A percentile compares a stretch with the other conserved stretches of the same genome.
Conservation (phyloP, 2,113 vertebrate genomes). For the Pituophis catenifer region DNA sequence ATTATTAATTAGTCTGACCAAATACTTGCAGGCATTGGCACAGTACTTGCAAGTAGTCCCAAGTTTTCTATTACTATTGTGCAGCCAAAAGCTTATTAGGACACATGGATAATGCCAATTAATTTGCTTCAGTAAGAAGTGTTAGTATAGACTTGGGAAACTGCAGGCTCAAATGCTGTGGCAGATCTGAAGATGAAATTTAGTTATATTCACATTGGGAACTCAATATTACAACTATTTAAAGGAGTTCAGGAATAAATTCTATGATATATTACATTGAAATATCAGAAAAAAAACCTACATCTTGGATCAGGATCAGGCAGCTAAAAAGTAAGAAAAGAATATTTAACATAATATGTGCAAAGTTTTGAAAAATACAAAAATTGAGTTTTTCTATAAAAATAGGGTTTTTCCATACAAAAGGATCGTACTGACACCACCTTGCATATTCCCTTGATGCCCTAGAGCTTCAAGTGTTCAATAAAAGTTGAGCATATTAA, state of each 20-base stretch:
- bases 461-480: neutral
- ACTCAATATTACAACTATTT: conserved; percentile 20
- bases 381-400: neutral
- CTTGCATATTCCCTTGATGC: neutral
- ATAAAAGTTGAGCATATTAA: neutral
- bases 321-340: conserved; percentile 38
- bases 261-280: conserved; percentile 40
- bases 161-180: conserved; percentile 15
- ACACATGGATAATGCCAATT: conserved; percentile 34
- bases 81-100: conserved; percentile 43
- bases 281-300: conserved; percentile 30
- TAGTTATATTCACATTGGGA: conserved; percentile 4
- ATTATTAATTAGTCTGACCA: conserved; percentile 38
- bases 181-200: neutral
- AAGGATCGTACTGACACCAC: neutral
- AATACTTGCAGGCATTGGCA: conserved; percentile 32
- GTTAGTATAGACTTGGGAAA: conserved; percentile 31
- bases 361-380: neutral
- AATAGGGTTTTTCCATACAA: neutral
- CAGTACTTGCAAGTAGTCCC: conserved; percentile 23
- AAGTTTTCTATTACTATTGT: conserved; percentile 36
- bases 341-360: neutral
- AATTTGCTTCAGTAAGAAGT: conserved; percentile 12
- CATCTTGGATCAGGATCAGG: conserved; percentile 28
- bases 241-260: conserved; percentile 10